Conservation (phyloP, 2,888 invertebrate genomes). For the Megaustenia siamemsis region DNA sequence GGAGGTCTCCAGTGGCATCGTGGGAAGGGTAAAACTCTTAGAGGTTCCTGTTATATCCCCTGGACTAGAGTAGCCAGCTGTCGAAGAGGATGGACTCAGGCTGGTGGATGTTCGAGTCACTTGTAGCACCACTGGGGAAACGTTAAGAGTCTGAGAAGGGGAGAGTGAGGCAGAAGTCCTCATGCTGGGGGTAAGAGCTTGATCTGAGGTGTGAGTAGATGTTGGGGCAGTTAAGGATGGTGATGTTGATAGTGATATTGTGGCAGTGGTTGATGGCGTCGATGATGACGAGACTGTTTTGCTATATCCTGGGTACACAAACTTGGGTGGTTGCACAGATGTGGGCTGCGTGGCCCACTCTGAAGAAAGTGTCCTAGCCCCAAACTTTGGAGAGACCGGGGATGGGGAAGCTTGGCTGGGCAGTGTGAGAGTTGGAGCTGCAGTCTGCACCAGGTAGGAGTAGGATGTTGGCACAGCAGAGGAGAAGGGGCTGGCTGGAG, state of each 20-base stretch:
- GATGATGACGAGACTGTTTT: conserved; percentile 57
- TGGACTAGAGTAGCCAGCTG: not conserved
- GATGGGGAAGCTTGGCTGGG: conserved; percentile 48
- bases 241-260: conserved; percentile 38
- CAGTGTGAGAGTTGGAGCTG: conserved; percentile 46
- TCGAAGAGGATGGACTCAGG: not conserved
- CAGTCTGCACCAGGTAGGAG: conserved; percentile 59
- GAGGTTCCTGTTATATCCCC: not conserved
- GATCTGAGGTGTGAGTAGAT: conserved; percentile 28
- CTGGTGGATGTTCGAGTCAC: conserved; percentile 41
- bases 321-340: conserved; percentile 73
- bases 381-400: conserved; percentile 65
- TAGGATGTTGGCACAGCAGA: conserved; percentile 67
- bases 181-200: conserved; percentile 6
- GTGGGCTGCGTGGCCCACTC: conserved; percentile 73
- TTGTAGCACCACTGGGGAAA: conserved; percentile 46
- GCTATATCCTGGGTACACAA: conserved; percentile 74
- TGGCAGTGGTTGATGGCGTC: conserved; percentile 29
- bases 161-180: conserved; percentile 40
- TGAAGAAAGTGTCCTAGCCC: conserved; percentile 68
- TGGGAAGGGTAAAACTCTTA: not conserved
- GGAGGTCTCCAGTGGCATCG: conserved; percentile 17
- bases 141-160: conserved; percentile 48
- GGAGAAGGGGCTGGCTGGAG: conserved; percentile 55
- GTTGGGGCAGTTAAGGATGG: conserved; percentile 45